A percentile compares a stretch with the other conserved stretches of the same genome.
phyloP scores from a whole-genome alignment of 1,140 invertebrate species.

The Orchestia grillus region DNA sequence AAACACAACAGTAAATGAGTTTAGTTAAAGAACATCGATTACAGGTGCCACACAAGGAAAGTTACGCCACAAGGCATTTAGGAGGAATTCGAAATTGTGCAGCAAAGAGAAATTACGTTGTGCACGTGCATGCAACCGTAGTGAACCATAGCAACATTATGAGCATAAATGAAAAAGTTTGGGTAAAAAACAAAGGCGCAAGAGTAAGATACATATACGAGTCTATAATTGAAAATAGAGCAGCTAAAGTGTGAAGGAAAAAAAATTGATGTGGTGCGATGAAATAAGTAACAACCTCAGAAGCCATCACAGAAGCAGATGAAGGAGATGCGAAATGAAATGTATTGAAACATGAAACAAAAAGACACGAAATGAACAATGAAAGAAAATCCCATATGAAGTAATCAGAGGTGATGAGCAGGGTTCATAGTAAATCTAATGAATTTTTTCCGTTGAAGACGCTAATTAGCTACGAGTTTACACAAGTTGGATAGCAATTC shows the following conservation, averaged over 20 bases:
- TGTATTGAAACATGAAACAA: background rate
- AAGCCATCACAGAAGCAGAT: background rate
- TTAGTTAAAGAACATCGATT: background rate
- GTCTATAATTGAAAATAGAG: background rate
- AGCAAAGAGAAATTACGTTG: background rate
- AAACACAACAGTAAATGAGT: background rate
- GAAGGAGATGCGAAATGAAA: background rate
- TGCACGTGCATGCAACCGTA: background rate
- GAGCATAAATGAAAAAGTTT: background rate
- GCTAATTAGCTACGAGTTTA: background rate
- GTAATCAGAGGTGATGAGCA: background rate
- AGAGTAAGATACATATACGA: background rate
- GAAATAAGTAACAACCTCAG: background rate
- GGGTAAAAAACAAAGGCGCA: background rate
- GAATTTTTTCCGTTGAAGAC: background rate
- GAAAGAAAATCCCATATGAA: background rate
- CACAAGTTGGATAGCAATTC: background rate
- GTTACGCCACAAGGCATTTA: background rate
- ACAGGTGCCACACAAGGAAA: background rate
- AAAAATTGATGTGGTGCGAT: no score
- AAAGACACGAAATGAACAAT: background rate
- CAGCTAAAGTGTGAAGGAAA: no score
- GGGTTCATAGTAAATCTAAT: background rate
- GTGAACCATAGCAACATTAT: background rate
- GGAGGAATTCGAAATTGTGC: background rate